Base-by-base conservation (phyloP, 37 sponge, comb jelly and placozoan genomes). In the Spongilla lacustris region DNA sequence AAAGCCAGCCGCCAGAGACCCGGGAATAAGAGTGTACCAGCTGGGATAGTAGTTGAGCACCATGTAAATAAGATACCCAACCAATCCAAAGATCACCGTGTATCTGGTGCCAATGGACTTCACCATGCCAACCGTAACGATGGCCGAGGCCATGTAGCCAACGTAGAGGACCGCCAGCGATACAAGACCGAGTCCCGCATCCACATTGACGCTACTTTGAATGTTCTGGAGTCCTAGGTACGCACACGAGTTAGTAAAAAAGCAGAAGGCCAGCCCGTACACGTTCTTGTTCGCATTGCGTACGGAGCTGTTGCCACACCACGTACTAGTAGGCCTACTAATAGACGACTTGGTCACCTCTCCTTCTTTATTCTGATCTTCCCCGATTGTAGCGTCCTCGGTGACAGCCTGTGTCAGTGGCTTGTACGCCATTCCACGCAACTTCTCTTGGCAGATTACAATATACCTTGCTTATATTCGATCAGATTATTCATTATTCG, bases 11-110 rank as follows among this genome's bases (percentile, higher is more conserved):
- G 87, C 41, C 29, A 75, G 24, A 0, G 77, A 85, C 8, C 76
- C 75, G 21, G 91, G 91, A 23, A 90, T 50, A 25, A 90, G 81
- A 9, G 86, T 81, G 82, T 81, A 90, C 86, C 77, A 80, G 25
- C 38, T 29, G 0, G 91, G 91, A 66, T 90, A 86, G 81, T 32
- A 85, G 28, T 90, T 87, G 58, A 69, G 21, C 2, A 31, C 69
- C 24, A 71, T 50, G 70, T 77, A 90, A 11, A 70, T 34, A 8
- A 58, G 66, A 24, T 28, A 33, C 24, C 33, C 35, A 17, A 69
- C 28, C 66, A 31, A 83, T 8, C 81, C 68, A 8, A 33, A 30
- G 29, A 80, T 66, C 14, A 80, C n/a, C 26, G 81, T 46, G 33
- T 66, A 80, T 26, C 66, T 80, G n/a, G 81, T 66, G n/a, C 81